Base-by-base conservation (phyloP, 2,888 invertebrate species). In the Papilio elwesi region DNA sequence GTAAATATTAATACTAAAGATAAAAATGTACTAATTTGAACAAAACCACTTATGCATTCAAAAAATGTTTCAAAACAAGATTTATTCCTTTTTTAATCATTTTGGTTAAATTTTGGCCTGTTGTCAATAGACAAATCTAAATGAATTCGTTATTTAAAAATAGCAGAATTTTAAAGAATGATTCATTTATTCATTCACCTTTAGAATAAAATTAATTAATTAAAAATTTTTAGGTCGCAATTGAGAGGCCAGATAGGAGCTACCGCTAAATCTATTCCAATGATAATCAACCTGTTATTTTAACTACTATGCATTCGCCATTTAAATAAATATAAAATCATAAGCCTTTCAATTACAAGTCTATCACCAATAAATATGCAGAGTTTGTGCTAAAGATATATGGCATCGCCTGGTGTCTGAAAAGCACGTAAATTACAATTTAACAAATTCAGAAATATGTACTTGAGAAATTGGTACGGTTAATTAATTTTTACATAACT, bases 361-460 rank as follows among this genome's bases (percentile, higher is more conserved):
- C 11, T 51, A 66, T 15, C 71, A 13, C 12, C 52, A 52, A 63
- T 72, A 68, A 55, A 72, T 63, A 72, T 72, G 62, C 63, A 72
- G n/a, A 68, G 48, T 72, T 16, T 63, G 43, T 47, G n/a, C 1
- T 9, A 63, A 63, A 71, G 38, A 47, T n/a, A 53, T 15, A 63
- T 55, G 7, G 9, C 9, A 43, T 43, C 7, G 43, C 9, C 43
- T 0, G 43, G 43, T 9, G 2, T 43, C 0, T 59, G n/a, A 59
- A 43, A 43, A 4, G 12, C 26, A 26, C 13, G 5, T 59, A 3
- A 43, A 38, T 62, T 9, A 5, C 59, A 26, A 38, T 38, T 59
- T 59, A 13, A 57, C 36, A 43, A 43, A 9, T 9, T 43, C 43
- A 9, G 43, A 43, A 43, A 43, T 43, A 43, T 43, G 26, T 26